These are phyloP conservation scores for Cotesia vestalis DNA, from an alignment of 1,140 invertebrate species.

Conservation along the genomic window DNA sequence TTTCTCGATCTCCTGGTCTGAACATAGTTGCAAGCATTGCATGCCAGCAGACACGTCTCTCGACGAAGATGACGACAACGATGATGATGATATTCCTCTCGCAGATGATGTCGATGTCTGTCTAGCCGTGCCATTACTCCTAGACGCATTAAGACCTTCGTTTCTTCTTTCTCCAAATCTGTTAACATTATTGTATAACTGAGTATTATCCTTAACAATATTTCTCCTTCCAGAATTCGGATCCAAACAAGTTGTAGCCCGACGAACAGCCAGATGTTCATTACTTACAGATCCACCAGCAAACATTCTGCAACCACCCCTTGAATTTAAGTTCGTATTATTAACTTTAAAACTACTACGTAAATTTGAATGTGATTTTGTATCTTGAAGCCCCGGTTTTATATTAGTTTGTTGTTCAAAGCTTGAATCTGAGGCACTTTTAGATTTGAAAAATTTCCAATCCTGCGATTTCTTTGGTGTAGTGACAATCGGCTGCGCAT, in stretches of 20 bases:
- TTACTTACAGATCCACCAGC: constrained; percentile 42
- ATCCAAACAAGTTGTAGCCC: constrained; percentile 20
- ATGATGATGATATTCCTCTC: background rate
- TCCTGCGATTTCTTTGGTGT: constrained; percentile 21
- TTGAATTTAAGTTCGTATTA: constrained; percentile 23
- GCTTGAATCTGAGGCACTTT: constrained; percentile 48
- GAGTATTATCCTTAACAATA: constrained; percentile 24
- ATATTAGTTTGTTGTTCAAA: constrained; percentile 27
- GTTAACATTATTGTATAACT: constrained; percentile 38
- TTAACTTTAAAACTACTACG: constrained; percentile 15
- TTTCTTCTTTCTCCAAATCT: constrained; percentile 41
- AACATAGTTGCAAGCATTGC: constrained; percentile 40
- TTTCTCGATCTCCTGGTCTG: constrained; percentile 57
- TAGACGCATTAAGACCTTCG: constrained; percentile 20
- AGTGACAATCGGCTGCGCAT: background rate
- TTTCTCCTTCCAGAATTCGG: constrained; percentile 32
- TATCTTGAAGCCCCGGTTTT: background rate
- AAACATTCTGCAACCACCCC: background rate
- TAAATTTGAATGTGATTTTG: constrained; percentile 21
- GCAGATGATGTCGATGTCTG: too few species aligned
- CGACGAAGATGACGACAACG: background rate
- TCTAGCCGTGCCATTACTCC: background rate
- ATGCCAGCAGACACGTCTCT: constrained; percentile 34
- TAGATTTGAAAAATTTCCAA: constrained; percentile 54
- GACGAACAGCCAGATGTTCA: constrained; percentile 22